Conservation (phyloP, 2,113 vertebrate species). For the Progne subis region DNA sequence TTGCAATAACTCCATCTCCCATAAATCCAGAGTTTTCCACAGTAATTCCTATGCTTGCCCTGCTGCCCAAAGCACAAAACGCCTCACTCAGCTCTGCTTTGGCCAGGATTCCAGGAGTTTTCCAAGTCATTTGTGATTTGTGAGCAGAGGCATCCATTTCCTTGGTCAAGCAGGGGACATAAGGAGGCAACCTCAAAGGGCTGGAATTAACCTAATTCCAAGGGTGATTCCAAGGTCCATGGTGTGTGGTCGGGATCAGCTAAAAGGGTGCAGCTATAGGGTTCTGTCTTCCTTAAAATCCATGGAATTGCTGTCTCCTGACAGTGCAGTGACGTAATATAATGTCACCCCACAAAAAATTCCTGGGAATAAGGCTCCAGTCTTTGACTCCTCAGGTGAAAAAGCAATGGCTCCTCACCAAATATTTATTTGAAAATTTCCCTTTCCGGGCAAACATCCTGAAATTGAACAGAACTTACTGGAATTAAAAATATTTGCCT, state of each 20-base stretch:
- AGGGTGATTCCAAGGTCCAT: not conserved
- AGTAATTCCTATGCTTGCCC: not conserved
- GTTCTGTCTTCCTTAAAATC: not conserved
- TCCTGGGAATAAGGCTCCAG: not conserved
- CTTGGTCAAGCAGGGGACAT: not conserved
- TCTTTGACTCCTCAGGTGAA: not conserved
- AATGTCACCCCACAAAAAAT: not conserved
- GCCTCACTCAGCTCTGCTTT: not conserved
- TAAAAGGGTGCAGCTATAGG: no score
- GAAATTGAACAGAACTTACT: not conserved
- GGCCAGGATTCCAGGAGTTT: not conserved
- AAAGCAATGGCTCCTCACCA: not conserved
- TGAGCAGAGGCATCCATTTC: not conserved
- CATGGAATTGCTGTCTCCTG: not conserved
- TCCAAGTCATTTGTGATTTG: rapidly evolving
- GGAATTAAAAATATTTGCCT: not conserved
- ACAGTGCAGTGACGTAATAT: rapidly evolving
- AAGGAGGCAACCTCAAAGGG: rapidly evolving
- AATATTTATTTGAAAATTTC: not conserved
- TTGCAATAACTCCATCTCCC: not conserved
- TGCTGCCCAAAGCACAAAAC: not conserved
- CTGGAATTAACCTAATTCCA: not conserved
- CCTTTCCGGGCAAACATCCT: not conserved
- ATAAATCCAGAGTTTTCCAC: not conserved
- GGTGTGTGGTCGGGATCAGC: not conserved